These are phyloP conservation scores for Stenotaenia linearis DNA, from an alignment of 2,888 invertebrate species.

Conservation along the genomic window DNA sequence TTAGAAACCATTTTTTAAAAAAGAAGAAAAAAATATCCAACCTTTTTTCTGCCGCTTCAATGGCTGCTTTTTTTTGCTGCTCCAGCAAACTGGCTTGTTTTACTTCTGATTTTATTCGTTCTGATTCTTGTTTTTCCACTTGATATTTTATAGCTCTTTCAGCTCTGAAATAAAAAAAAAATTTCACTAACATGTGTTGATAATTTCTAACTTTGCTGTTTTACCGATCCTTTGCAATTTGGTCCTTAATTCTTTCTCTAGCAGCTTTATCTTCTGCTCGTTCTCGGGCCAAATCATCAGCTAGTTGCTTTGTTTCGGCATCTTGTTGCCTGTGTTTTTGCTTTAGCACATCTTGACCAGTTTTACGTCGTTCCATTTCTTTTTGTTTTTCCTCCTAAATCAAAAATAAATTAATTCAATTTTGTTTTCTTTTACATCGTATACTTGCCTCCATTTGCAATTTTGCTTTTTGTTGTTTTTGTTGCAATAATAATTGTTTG, in stretches of 20 bases:
- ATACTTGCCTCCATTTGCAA: conserved; percentile 57
- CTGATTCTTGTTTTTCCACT: conserved; percentile 43
- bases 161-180: conserved; percentile 41
- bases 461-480: conserved; percentile 50
- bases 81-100: conserved; percentile 41
- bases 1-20: too few species aligned
- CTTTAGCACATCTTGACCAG: conserved; percentile 67
- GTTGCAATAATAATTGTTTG: conserved; percentile 41
- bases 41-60: conserved; percentile 44
- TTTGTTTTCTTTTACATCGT: neutral
- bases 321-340: conserved; percentile 69
- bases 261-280: conserved; percentile 68
- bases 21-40: too few species aligned
- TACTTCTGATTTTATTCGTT: conserved; percentile 40
- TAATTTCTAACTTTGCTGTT: too few species aligned
- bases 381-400: conserved; percentile 49
- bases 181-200: neutral
- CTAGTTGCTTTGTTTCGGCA: conserved; percentile 63
- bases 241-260: conserved; percentile 68
- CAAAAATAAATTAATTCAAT: conserved; percentile 7
- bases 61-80: conserved; percentile 42
- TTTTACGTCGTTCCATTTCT: conserved; percentile 66
- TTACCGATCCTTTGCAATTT: conserved; percentile 81
- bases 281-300: conserved; percentile 68
- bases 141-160: conserved; percentile 45